phyloP scores from a whole-genome alignment of 2,113 vertebrate species.

The Psittacula cyanocephala region DNA sequence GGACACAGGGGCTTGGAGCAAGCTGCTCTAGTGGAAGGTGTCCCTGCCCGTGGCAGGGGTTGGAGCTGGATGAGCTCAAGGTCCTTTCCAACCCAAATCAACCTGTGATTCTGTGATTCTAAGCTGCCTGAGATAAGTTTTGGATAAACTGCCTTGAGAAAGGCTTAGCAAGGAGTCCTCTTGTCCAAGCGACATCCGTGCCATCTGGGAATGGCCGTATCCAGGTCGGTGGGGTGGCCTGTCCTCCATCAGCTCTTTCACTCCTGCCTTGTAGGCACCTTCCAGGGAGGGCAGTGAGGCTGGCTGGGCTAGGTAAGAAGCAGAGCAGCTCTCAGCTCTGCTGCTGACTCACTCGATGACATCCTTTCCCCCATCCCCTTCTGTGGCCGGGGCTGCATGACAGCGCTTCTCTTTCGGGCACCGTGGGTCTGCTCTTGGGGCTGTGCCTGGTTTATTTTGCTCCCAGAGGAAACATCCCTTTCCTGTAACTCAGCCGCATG shows the following conservation, averaged over 20 bases:
- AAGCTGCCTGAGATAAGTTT: background rate
- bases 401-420: background rate
- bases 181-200: background rate
- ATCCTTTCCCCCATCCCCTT: background rate
- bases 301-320: background rate
- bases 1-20: too few species aligned
- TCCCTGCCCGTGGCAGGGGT: too few species aligned
- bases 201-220: background rate
- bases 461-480: background rate
- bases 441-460: background rate
- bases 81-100: background rate
- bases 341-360: background rate
- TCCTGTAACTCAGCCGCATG: fast-evolving
- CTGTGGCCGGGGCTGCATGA: background rate
- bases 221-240: background rate
- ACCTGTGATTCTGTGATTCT: background rate
- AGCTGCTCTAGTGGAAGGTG: too few species aligned
- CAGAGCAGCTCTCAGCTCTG: background rate
- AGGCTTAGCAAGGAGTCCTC: background rate
- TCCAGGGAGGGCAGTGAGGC: background rate
- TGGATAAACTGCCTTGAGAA: background rate
- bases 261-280: fast-evolving
- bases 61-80: background rate
- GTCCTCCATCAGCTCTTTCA: background rate
- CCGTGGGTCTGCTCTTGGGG: fast-evolving